phyloP scores from a whole-genome alignment of 2,113 vertebrate species.

The Dipodomys stephensi region DNA sequence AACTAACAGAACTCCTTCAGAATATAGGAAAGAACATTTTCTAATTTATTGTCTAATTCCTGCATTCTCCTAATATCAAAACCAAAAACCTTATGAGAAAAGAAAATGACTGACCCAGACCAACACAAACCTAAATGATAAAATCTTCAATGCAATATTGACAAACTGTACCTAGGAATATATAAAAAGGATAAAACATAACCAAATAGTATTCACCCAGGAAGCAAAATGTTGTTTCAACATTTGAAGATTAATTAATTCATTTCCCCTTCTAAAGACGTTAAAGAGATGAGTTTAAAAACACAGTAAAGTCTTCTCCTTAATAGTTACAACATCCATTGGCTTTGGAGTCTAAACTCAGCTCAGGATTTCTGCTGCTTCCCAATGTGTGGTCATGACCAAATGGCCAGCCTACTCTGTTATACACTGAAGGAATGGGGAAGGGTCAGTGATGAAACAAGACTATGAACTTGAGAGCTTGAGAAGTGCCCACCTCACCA shows the following conservation, averaged over 20 bases:
- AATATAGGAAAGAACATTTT: neutral
- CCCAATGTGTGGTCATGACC: neutral
- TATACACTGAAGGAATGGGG: rapidly evolving
- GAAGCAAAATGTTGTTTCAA: neutral
- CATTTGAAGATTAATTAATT: neutral
- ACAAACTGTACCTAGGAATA: neutral
- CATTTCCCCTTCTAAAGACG: neutral
- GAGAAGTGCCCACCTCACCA: neutral
- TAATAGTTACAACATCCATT: neutral
- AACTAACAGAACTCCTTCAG: neutral
- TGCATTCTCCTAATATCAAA: neutral
- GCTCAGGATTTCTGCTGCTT: neutral
- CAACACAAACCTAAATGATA: neutral
- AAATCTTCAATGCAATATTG: neutral
- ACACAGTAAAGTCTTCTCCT: neutral
- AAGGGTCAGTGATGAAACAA: neutral
- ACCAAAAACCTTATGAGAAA: neutral
- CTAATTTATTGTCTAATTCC: neutral
- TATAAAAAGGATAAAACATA: neutral
- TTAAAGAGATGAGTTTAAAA: neutral
- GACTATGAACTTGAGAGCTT: neutral
- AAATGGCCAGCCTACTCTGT: neutral
- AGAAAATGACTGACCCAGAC: neutral
- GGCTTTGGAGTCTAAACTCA: neutral
- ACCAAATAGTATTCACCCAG: neutral